These are phyloP conservation scores for Drosophila busckii DNA, from an alignment of 1,140 invertebrate genomes.

Conservation along the genomic window DNA sequence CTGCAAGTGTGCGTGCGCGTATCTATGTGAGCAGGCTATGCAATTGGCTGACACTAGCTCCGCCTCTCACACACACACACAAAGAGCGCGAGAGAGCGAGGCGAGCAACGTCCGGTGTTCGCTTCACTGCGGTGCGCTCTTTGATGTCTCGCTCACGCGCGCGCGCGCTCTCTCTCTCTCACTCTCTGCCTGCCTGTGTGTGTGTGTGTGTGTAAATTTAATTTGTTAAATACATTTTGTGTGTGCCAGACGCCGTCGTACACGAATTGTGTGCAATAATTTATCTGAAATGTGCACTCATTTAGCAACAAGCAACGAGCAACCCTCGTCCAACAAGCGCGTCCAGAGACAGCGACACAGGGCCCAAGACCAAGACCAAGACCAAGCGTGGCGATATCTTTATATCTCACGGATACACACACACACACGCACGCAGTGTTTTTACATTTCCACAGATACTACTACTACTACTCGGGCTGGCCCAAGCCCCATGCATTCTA, in stretches of 20 bases:
- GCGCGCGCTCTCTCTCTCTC: conserved; percentile 2
- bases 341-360: conserved; percentile 22
- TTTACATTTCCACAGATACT: conserved; percentile 44
- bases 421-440: conserved; percentile 7
- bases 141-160: conserved; percentile 38
- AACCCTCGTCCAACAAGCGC: conserved; percentile 74
- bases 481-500: conserved; percentile 41
- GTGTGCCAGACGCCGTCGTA: conserved; percentile 51
- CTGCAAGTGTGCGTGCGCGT: background rate
- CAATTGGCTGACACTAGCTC: conserved; percentile 22
- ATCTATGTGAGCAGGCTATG: conserved; percentile 11
- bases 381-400: conserved; percentile 50
- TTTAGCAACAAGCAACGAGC: conserved; percentile 61
- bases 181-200: background rate
- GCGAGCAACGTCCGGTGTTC: conserved; percentile 7
- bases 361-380: background rate
- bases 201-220: conserved; percentile 70
- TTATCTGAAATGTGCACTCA: conserved; percentile 78
- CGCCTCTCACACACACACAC: conserved; percentile 10
- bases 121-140: conserved; percentile 50
- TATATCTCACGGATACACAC: conserved; percentile 69
- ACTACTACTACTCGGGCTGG: conserved; percentile 1
- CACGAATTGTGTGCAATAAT: conserved; percentile 75
- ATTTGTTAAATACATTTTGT: conserved; percentile 74
- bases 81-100: background rate